Evolutionary conservation across 2,113 vertebrate genomes (phyloP).

Genomic region (Sminthopsis crassicaudata): DNA sequence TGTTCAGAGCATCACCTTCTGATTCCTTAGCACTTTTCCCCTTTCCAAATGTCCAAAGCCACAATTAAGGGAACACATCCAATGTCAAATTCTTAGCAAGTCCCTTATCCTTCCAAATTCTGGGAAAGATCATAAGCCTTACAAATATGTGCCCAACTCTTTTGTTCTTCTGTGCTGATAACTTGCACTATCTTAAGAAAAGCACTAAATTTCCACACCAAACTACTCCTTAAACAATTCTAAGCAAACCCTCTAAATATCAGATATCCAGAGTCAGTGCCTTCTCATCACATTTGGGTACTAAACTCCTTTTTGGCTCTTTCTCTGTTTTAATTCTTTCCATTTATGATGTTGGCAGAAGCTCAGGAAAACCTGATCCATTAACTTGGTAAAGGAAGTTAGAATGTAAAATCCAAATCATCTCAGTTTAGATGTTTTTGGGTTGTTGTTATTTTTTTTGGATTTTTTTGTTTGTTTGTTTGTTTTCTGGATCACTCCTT

Average conservation of each 20-base stretch:
- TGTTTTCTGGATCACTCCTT: background rate
- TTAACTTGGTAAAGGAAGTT: slow-evolving; percentile 43
- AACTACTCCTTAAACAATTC: slow-evolving; percentile 54
- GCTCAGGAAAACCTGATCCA: slow-evolving; percentile 38
- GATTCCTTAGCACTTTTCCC: slow-evolving; percentile 67
- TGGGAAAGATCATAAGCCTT: slow-evolving; percentile 81
- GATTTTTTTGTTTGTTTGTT: too few species aligned
- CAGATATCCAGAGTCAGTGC: background rate
- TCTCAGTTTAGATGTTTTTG: background rate
- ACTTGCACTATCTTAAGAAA: slow-evolving; percentile 73
- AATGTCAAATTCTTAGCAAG: slow-evolving; percentile 82
- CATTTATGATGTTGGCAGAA: slow-evolving; percentile 32
- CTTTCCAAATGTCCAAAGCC: slow-evolving; percentile 76
- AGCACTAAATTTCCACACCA: slow-evolving; percentile 72
- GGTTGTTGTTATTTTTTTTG: too few species aligned
- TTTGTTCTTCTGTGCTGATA: slow-evolving; percentile 75
- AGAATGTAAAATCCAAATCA: slow-evolving; percentile 35
- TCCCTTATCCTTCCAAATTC: slow-evolving; percentile 83
- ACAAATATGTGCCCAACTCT: slow-evolving; percentile 80
- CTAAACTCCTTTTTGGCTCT: slow-evolving; percentile 37
- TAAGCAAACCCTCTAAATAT: slow-evolving; percentile 59
- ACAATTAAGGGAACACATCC: slow-evolving; percentile 82
- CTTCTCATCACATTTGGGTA: slow-evolving; percentile 7
- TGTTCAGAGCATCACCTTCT: slow-evolving; percentile 81
- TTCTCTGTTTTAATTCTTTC: slow-evolving; percentile 56